phyloP scores from a whole-genome alignment of 2,888 invertebrate genomes.

The Euzetes globulus region DNA sequence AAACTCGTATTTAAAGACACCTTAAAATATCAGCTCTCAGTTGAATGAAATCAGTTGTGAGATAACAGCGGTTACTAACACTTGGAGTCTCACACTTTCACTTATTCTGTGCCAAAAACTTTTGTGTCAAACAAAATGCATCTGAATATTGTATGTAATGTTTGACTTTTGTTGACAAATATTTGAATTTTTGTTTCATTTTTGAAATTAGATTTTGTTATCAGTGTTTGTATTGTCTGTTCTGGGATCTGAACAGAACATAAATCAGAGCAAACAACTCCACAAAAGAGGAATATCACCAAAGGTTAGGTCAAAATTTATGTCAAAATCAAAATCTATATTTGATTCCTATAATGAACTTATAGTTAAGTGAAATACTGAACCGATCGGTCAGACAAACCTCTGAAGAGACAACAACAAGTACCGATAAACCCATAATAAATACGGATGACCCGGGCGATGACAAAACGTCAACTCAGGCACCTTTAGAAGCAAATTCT shows the following conservation, averaged over 20 bases:
- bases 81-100: background rate
- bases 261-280: background rate
- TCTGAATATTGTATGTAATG: background rate
- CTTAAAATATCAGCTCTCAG: background rate
- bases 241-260: background rate
- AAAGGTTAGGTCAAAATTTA: background rate
- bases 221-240: background rate
- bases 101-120: background rate
- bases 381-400: background rate
- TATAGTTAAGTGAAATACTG: background rate
- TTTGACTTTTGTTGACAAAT: background rate
- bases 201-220: background rate
- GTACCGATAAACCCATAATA: background rate
- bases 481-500: background rate
- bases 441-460: too few relatives aligned
- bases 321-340: too few relatives aligned
- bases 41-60: background rate
- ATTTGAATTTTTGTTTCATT: background rate
- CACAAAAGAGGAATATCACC: background rate
- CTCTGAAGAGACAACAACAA: background rate
- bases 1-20: background rate
- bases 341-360: too few relatives aligned
- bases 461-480: background rate
- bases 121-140: background rate
- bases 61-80: constrained; percentile 3